Conservation (phyloP, 2,888 invertebrate genomes). For the Drosophila demipolita region DNA sequence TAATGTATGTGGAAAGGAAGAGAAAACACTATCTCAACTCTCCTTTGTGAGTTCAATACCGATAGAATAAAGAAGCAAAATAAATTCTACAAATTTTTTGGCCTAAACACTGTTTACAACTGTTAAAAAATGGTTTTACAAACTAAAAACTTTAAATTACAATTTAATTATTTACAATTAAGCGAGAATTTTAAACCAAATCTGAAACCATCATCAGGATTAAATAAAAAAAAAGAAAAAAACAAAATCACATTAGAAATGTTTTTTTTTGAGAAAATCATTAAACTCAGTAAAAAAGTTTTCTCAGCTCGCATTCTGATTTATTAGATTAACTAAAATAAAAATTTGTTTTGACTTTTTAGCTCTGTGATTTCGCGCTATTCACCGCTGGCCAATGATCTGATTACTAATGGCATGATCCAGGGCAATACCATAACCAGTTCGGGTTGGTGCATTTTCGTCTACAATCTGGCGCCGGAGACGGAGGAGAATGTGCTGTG, state of each 20-base stretch:
- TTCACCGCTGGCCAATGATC: constrained; percentile 94
- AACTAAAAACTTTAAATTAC: not conserved
- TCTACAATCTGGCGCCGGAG: constrained; percentile 97
- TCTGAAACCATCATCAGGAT: not conserved
- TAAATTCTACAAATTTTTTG: not conserved
- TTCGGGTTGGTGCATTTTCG: constrained; percentile 93
- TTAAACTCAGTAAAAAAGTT: not conserved
- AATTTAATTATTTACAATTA: not conserved
- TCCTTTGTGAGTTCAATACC: too few relatives aligned
- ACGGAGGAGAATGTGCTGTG: constrained; percentile 98
- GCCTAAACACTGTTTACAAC: not conserved
- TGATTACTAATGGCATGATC: constrained; percentile 91
- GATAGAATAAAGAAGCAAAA: not conserved
- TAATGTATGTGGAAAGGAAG: not conserved
- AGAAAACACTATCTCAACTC: too few relatives aligned
- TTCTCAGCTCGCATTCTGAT: not conserved
- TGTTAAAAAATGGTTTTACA: not conserved
- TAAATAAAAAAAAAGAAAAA: not conserved
- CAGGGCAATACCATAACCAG: constrained; percentile 94
- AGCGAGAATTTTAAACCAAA: not conserved
- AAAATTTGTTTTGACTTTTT: not conserved
- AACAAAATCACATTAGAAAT: not conserved
- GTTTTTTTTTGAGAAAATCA: not conserved
- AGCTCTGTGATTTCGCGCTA: constrained; percentile 87
- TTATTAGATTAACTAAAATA: not conserved